Evolutionary conservation across 2,888 invertebrate species (phyloP).

Genomic region (Tipula lateralis): DNA sequence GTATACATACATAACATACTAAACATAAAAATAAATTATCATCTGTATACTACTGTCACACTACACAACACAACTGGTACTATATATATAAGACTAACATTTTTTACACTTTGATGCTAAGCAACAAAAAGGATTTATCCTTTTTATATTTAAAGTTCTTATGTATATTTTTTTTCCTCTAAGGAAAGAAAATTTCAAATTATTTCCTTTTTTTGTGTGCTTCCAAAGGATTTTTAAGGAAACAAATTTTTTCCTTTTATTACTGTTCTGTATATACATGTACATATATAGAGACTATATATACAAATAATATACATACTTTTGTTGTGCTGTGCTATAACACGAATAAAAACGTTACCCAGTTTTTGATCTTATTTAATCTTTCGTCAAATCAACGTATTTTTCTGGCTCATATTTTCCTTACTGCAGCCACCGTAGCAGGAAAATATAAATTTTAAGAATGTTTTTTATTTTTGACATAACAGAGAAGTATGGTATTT

Average conservation of each 20-base stretch:
- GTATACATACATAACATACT: background rate
- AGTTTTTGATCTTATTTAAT: background rate
- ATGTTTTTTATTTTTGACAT: background rate
- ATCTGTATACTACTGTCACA: constrained; percentile 11
- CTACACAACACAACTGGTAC: background rate
- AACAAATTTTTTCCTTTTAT: constrained; percentile 1
- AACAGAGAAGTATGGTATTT: background rate
- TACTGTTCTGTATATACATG: background rate
- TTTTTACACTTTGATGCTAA: constrained; percentile 19
- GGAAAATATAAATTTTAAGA: background rate
- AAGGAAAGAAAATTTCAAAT: constrained; percentile 19
- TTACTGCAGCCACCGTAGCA: background rate
- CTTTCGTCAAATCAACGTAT: constrained; percentile 11
- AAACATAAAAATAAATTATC: background rate
- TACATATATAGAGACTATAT: too few species aligned
- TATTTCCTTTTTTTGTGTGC: background rate
- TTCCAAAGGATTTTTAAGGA: constrained; percentile 9
- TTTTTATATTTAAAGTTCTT: background rate
- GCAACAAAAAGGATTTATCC: constrained; percentile 9
- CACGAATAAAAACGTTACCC: background rate
- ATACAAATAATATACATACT: background rate
- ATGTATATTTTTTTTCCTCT: background rate
- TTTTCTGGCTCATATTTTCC: background rate
- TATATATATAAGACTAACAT: background rate
- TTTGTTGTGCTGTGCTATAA: background rate